A percentile compares a stretch with the other conserved stretches of the same genome.
Evolutionary conservation across 1,140 invertebrate species (phyloP).

Genomic region (Archivesica marissinica): DNA sequence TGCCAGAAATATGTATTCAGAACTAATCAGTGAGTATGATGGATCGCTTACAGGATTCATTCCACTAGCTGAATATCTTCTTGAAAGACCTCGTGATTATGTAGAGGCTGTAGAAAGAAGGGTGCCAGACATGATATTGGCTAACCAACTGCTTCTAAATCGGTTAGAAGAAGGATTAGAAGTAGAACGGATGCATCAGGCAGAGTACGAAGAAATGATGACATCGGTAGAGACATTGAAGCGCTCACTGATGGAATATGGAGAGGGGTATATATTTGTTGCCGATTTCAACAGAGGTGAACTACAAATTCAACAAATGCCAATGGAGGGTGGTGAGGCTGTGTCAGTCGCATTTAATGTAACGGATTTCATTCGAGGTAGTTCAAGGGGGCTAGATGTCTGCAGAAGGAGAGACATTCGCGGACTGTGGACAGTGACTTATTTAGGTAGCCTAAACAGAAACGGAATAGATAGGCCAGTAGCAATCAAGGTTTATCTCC

Average conservation of each 20-base stretch:
- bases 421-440: constrained; percentile 57
- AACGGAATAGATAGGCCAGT: constrained; percentile 44
- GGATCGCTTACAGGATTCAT: neutral
- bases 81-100: constrained; percentile 52
- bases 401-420: constrained; percentile 5
- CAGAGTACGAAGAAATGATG: constrained; percentile 53
- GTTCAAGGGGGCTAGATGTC: constrained; percentile 15
- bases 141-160: constrained; percentile 42
- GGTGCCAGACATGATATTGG: constrained; percentile 55
- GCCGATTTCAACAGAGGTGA: constrained; percentile 46
- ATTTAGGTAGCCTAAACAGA: constrained; percentile 38
- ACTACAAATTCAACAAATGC: constrained; percentile 29
- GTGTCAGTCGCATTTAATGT: constrained; percentile 33
- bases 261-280: constrained; percentile 58
- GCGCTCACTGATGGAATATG: constrained; percentile 35
- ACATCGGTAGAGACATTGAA: constrained; percentile 12
- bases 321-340: neutral
- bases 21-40: neutral
- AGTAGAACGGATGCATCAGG: constrained; percentile 33
- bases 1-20: constrained; percentile 17
- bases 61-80: constrained; percentile 38
- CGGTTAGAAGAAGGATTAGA: constrained; percentile 7
- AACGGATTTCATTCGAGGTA: constrained; percentile 38
- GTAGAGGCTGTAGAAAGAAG: constrained; percentile 23
- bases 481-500: constrained; percentile 59